Percentiles rank a stretch among this genome's conserved stretches.
Conservation (phyloP, 2,113 vertebrate species). For the Archocentrus centrarchus region DNA sequence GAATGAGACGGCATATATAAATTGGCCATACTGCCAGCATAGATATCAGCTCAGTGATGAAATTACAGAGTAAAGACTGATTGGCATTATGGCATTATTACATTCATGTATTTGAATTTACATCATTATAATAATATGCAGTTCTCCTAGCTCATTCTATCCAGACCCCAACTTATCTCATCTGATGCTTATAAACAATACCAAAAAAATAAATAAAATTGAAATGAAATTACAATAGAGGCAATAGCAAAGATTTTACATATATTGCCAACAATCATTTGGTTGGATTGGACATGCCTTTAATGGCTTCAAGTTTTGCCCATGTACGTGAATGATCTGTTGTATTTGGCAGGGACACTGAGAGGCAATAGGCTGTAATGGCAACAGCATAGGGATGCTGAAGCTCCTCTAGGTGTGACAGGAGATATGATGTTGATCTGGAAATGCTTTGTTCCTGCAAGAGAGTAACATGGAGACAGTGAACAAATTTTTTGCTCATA, state of each 20-base stretch:
- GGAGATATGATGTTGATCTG: conserved; percentile 76
- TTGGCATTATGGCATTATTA: no score
- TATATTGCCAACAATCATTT: not conserved
- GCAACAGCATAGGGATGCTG: conserved; percentile 79
- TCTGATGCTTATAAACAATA: not conserved
- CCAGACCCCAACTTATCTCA: no score
- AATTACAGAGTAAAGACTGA: no score
- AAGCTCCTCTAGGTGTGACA: conserved; percentile 44
- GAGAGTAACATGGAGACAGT: not conserved
- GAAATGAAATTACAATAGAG: not conserved
- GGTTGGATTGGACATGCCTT: conserved; percentile 52
- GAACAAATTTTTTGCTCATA: not conserved
- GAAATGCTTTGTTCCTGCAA: conserved; percentile 75
- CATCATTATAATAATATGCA: no score
- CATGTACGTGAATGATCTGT: conserved; percentile 60
- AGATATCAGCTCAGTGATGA: no score
- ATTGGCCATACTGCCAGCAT: not conserved
- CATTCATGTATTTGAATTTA: no score
- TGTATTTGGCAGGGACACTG: conserved; percentile 66
- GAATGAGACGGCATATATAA: not conserved
- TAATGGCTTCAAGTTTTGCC: conserved; percentile 61
- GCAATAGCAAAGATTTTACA: not conserved
- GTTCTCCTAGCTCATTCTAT: no score
- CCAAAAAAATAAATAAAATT: not conserved
- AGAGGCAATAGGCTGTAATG: conserved; percentile 84